Conservation (phyloP, 2,113 vertebrate species). For the Pelecanoides urinatrix region DNA sequence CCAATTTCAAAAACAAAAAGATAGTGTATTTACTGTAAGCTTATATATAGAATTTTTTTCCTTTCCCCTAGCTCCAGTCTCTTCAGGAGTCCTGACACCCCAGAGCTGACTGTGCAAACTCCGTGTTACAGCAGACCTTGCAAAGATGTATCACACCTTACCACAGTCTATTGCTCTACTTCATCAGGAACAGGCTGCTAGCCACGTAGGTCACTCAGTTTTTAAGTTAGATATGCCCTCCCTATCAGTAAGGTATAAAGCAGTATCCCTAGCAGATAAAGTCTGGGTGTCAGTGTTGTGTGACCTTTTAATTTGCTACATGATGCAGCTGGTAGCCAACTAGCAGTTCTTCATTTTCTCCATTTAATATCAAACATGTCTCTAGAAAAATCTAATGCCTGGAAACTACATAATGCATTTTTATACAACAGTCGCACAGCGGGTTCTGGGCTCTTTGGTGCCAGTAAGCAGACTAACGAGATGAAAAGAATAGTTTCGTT, state of each 20-base stretch:
- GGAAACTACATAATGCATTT: neutral
- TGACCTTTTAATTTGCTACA: neutral
- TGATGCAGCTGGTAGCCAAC: neutral
- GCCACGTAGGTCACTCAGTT: neutral
- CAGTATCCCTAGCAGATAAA: neutral
- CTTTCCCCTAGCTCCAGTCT: neutral
- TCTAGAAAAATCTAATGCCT: neutral
- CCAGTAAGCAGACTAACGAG: neutral
- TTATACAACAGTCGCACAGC: neutral
- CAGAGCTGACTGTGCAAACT: neutral
- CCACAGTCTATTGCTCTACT: neutral
- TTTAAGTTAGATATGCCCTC: neutral
- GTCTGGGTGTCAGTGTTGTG: neutral
- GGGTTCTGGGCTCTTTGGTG: neutral
- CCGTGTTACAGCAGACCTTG: neutral
- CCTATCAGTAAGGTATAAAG: neutral
- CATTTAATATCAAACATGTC: neutral
- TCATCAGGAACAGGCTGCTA: neutral
- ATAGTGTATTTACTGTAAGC: neutral
- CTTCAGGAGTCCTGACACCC: neutral
- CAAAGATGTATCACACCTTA: accelerated
- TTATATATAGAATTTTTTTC: neutral
- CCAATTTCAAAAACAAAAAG: neutral
- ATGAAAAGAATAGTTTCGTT: conserved; percentile 39
- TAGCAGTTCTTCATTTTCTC: neutral